Evolutionary conservation across 2,888 invertebrate genomes (phyloP).

Genomic region (Empis stercorea): DNA sequence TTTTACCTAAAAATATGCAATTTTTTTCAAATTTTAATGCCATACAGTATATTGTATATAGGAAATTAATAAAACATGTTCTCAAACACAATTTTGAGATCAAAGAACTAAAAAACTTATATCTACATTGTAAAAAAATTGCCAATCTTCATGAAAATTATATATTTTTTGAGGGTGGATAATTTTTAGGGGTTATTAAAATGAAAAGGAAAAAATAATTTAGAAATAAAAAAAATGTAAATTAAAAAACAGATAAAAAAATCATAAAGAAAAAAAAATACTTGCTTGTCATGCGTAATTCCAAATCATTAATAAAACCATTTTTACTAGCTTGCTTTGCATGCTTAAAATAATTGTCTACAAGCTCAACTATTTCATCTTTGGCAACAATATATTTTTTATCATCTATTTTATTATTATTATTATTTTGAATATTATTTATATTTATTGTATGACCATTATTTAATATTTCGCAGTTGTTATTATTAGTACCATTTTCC

Average conservation of each 20-base stretch:
- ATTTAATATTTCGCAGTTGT: background rate
- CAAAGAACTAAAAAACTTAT: too few relatives aligned
- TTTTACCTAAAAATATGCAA: too few relatives aligned
- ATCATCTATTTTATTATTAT: slow-evolving; percentile 14
- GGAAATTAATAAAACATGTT: too few relatives aligned
- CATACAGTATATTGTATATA: too few relatives aligned
- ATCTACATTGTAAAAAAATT: too few relatives aligned
- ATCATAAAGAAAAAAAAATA: slow-evolving; percentile 25
- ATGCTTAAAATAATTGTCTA: slow-evolving; percentile 27
- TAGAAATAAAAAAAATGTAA: slow-evolving; percentile 11
- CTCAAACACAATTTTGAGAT: too few relatives aligned
- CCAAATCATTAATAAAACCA: slow-evolving; percentile 17
- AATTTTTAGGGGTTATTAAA: background rate
- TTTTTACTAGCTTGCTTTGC: slow-evolving; percentile 20
- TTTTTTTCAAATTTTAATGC: too few relatives aligned
- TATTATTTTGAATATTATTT: too few relatives aligned
- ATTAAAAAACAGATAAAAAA: slow-evolving; percentile 18
- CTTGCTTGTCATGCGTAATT: slow-evolving; percentile 37
- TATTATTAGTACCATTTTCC: slow-evolving; percentile 31
- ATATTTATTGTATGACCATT: background rate
- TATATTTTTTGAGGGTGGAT: too few relatives aligned
- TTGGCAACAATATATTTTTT: slow-evolving; percentile 19
- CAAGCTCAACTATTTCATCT: slow-evolving; percentile 23
- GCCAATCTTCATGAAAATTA: too few relatives aligned
- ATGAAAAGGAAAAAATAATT: slow-evolving; percentile 11